Evolutionary conservation across 2,888 invertebrate species (phyloP).

Genomic region (Diaprepes abbreviatus): DNA sequence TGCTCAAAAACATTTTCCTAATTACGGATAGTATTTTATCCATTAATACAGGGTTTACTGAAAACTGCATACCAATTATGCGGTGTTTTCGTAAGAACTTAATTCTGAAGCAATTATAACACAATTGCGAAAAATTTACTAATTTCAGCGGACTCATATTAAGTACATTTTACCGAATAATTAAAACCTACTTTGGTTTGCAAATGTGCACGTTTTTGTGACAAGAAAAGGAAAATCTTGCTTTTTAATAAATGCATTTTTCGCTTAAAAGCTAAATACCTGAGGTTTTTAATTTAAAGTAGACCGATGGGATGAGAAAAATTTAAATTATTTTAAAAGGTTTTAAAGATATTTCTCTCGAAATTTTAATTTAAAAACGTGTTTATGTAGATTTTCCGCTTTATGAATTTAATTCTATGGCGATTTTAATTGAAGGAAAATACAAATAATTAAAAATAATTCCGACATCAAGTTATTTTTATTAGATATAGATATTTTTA

Average conservation of each 20-base stretch:
- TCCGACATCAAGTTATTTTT: too few relatives aligned
- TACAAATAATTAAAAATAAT: too few relatives aligned
- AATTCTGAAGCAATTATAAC: conserved; percentile 7
- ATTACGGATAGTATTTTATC: too few relatives aligned
- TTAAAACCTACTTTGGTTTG: conserved; percentile 26
- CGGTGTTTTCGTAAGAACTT: neutral
- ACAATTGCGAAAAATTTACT: neutral
- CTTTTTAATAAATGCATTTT: conserved; percentile 26
- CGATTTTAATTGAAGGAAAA: too few relatives aligned
- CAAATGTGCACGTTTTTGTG: conserved; percentile 20
- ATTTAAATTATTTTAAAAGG: conserved; percentile 40
- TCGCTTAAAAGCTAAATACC: conserved; percentile 18
- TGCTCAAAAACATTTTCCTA: too few relatives aligned
- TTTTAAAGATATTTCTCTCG: conserved; percentile 25
- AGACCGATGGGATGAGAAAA: conserved; percentile 30
- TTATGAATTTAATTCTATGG: conserved; percentile 36
- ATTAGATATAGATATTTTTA: too few relatives aligned
- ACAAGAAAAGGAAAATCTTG: conserved; percentile 1
- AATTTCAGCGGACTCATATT: conserved; percentile 10
- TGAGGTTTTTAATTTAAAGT: conserved; percentile 27
- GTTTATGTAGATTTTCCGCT: conserved; percentile 40
- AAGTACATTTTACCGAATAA: conserved; percentile 15
- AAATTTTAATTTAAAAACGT: conserved; percentile 45
- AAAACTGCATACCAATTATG: too few relatives aligned
- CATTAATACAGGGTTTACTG: too few relatives aligned